Base-by-base conservation (phyloP, 1,140 invertebrate species). In the Aphelenchoides fujianensis region DNA sequence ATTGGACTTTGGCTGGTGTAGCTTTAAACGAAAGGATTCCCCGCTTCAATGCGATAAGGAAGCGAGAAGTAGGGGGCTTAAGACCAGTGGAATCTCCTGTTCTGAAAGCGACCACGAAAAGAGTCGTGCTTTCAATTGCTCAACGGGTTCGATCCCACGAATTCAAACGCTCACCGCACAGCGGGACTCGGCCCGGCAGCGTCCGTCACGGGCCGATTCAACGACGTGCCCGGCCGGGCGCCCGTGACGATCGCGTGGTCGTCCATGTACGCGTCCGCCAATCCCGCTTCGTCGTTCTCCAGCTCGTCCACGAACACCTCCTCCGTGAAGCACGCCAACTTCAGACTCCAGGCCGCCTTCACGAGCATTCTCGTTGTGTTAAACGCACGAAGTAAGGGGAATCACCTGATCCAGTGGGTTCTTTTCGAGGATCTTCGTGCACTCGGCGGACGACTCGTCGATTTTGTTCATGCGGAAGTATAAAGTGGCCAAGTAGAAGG, bases 271-370 rank as follows among this genome's bases (percentile, higher is more conserved):
- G 90, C 89, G 77, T 92, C 91, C 7, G 90, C 91, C 57, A 92
- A 89, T 12, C 90, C 91, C 80, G 92, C 91, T 82, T 96, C 92
- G 81, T 95, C 92, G 64, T 90, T 90, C 86, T 96, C 94, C 48
- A 94, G 88, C 81, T 96, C 93, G 85, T 96, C 94, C 1, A 96
- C 89, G 84, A 92, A 93, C 48, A 95, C 89, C 86, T 92, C 90
- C 79, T 91, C 90, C 12, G 93, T 94, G 64, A 95, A 86, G n/a
- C 92, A 91, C 74, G 90, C 87, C 87, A 94, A 92, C 88, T 96
- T 96, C 72, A 96, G 85, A 74, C 90, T 89, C 94, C 94, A 96
- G 68, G 91, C 89, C 69, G 92, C 91, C 91, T 92, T 74, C 69
- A 72, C n/a, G n/a, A n/a, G n/a, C n/a, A n/a, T n/a, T n/a, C n/a